These are phyloP conservation scores for Pachyseris speciosa DNA, from an alignment of 64 coral and sea anemone species.

Conservation along the genomic window DNA sequence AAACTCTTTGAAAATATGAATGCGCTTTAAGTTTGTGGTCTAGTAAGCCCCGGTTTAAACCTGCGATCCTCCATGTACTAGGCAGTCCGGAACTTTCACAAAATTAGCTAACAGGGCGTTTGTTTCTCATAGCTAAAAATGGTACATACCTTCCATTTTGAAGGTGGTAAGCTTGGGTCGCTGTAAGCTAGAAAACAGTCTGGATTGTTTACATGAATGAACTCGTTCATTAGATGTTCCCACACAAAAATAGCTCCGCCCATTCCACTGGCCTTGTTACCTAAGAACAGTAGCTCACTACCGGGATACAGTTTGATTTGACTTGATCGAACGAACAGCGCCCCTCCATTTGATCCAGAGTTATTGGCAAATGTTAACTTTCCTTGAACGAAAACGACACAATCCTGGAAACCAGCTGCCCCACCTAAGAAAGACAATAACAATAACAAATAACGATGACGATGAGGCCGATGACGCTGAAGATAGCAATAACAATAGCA, in stretches of 20 bases:
- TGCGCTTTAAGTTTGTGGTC: no score
- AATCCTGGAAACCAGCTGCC: conserved; percentile 29
- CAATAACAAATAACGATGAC: no score
- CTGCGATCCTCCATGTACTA: no score
- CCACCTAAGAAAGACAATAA: background rate
- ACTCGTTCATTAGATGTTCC: conserved; percentile 55
- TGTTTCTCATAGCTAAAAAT: no score
- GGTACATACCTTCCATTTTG: conserved; percentile 85
- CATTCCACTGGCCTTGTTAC: conserved; percentile 42
- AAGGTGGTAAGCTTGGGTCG: conserved; percentile 60
- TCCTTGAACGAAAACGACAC: conserved; percentile 65
- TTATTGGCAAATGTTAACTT: conserved; percentile 64
- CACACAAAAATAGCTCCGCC: conserved; percentile 72
- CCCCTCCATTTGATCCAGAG: conserved; percentile 66
- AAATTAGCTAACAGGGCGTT: no score
- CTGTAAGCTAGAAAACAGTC: conserved; percentile 80
- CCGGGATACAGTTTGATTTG: conserved; percentile 74
- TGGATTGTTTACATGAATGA: conserved; percentile 83
- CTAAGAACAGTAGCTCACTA: conserved; percentile 66
- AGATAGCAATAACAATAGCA: no score
- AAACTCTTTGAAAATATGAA: no score
- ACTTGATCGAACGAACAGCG: conserved; percentile 47
- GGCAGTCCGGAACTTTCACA: no score
- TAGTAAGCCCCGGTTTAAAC: no score
- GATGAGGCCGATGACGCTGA: no score